Percentiles rank a stretch among this genome's conserved stretches.
Evolutionary conservation across 2,113 vertebrate species (phyloP).

Genomic region (Lutjanus erythropterus): DNA sequence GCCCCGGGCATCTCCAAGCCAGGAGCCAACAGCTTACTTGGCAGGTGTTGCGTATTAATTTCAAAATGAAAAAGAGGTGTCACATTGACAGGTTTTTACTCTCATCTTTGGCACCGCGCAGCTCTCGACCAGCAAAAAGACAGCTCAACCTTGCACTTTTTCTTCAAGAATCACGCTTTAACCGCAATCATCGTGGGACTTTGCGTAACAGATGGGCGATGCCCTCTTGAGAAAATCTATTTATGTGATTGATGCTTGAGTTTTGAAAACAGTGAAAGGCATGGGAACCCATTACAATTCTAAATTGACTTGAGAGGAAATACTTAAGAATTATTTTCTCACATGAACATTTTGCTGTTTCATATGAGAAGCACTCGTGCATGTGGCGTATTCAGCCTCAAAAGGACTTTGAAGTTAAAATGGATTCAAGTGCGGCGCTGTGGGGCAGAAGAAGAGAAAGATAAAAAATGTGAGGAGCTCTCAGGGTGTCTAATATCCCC

Average conservation of each 20-base stretch:
- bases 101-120: too few species aligned
- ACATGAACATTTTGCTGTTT: background rate
- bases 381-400: background rate
- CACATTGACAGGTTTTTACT: conserved; percentile 7
- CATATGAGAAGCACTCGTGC: background rate
- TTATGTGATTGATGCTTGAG: background rate
- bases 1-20: conserved; percentile 22
- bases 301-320: background rate
- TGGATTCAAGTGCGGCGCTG: conserved; percentile 7
- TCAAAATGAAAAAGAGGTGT: conserved; percentile 39
- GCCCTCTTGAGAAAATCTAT: conserved; percentile 40
- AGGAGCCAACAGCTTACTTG: conserved; percentile 49
- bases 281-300: conserved; percentile 1
- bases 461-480: background rate
- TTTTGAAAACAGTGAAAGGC: background rate
- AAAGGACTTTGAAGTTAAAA: conserved; percentile 33
- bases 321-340: background rate
- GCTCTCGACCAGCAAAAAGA: conserved; percentile 20
- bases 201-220: conserved; percentile 1
- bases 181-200: background rate
- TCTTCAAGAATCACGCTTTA: conserved; percentile 8
- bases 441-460: background rate
- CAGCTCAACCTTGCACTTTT: background rate
- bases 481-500: background rate
- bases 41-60: conserved; percentile 33